Evolutionary conservation across 1,140 invertebrate genomes (phyloP).

Genomic region (Ylistrum balloti): DNA sequence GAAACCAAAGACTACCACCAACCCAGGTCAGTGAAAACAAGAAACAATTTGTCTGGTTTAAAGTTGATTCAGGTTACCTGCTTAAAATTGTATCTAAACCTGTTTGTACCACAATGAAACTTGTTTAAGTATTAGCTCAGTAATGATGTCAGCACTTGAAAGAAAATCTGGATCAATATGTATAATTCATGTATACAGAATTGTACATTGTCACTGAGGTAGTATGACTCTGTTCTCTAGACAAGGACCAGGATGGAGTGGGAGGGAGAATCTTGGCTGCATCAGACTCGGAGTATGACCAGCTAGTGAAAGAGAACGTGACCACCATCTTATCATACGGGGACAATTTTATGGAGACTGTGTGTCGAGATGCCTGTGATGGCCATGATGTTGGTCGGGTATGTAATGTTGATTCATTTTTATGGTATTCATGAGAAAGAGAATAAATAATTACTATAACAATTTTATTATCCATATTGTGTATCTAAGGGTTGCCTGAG

Average conservation of each 20-base stretch:
- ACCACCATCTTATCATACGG: constrained; percentile 88
- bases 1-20: constrained; percentile 71
- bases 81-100: too few species aligned
- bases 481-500: too few species aligned
- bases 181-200: too few species aligned
- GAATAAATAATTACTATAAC: too few species aligned
- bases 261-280: constrained; percentile 67
- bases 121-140: too few species aligned
- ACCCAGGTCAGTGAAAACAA: constrained; percentile 20
- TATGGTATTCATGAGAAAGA: not conserved
- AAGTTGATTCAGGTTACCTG: too few species aligned
- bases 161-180: too few species aligned
- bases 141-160: too few species aligned
- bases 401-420: too few species aligned
- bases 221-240: not conserved
- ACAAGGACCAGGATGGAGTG: constrained; percentile 55
- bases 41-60: not conserved
- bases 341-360: constrained; percentile 90
- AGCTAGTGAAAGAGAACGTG: constrained; percentile 82
- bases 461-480: too few species aligned
- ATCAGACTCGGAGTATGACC: constrained; percentile 81
- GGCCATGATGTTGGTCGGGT: constrained; percentile 93
- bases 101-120: too few species aligned
- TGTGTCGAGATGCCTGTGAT: constrained; percentile 93
- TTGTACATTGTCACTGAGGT: not conserved